Conservation (phyloP, 2,113 vertebrate genomes). For the Prionailurus bengalensis region DNA sequence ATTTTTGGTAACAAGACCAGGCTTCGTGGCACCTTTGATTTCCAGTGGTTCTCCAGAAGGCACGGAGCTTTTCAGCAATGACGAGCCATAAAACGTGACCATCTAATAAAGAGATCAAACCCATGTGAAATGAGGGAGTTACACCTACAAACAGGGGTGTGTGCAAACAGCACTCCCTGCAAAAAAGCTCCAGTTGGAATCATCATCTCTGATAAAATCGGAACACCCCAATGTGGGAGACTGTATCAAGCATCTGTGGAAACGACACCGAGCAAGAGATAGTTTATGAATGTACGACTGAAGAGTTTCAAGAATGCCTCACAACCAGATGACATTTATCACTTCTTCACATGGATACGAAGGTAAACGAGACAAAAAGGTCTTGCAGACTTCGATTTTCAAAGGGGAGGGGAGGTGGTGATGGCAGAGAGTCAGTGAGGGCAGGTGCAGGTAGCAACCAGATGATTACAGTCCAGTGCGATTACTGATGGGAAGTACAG, state of each 20-base stretch:
- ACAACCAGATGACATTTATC: background rate
- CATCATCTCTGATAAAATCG: background rate
- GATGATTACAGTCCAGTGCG: background rate
- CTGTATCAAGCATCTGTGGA: background rate
- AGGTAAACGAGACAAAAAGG: background rate
- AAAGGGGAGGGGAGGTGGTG: background rate
- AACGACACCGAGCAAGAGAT: background rate
- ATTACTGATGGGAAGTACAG: background rate
- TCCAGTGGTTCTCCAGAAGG: conserved; percentile 91
- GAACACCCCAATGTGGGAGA: background rate
- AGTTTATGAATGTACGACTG: background rate
- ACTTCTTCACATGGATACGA: background rate
- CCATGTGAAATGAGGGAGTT: background rate
- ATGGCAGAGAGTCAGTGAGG: background rate
- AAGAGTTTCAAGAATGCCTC: background rate
- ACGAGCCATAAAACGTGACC: conserved; percentile 93
- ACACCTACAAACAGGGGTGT: background rate
- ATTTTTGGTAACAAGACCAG: conserved; percentile 92
- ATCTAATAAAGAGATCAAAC: conserved; percentile 84
- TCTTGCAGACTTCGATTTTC: background rate
- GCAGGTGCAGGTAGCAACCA: background rate
- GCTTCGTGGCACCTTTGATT: conserved; percentile 90
- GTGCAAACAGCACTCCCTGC: no score
- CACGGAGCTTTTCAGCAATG: conserved; percentile 87
- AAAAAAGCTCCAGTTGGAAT: background rate